These are phyloP conservation scores for Scophthalmus maximus DNA, from an alignment of 2,113 vertebrate genomes.

Conservation along the genomic window DNA sequence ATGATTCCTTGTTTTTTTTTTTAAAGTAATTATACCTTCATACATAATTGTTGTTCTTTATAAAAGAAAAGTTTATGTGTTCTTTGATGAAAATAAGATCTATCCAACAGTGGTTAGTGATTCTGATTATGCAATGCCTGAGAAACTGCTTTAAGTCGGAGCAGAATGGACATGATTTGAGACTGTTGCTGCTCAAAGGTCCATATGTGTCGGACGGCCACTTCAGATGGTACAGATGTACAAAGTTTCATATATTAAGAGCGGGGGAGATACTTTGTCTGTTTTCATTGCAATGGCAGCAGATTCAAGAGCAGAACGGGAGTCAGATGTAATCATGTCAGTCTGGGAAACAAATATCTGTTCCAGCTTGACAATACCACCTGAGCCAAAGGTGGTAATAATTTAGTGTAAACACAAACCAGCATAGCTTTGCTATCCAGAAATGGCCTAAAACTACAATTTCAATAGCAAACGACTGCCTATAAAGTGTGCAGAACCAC, in stretches of 20 bases:
- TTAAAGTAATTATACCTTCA: constrained; percentile 80
- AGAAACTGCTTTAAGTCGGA: constrained; percentile 82
- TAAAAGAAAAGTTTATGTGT: constrained; percentile 85
- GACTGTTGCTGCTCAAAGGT: constrained; percentile 26
- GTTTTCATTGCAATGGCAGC: constrained; percentile 49
- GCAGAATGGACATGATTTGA: constrained; percentile 51
- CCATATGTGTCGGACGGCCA: constrained; percentile 21
- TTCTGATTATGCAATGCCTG: constrained; percentile 90
- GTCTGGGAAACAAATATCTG: constrained; percentile 19
- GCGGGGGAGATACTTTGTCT: constrained; percentile 42
- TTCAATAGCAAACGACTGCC: constrained; percentile 33
- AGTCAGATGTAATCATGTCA: constrained; percentile 20
- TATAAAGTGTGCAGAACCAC: constrained; percentile 43
- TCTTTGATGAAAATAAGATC: constrained; percentile 84
- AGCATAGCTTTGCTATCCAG: constrained; percentile 15
- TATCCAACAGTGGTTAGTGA: constrained; percentile 46
- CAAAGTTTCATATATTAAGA: constrained; percentile 16
- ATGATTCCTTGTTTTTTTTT: constrained; percentile 72
- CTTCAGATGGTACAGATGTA: constrained; percentile 29
- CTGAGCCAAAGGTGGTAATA: constrained; percentile 1
- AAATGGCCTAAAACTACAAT: constrained; percentile 40
- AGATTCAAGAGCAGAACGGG: constrained; percentile 48
- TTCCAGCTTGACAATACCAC: constrained; percentile 27
- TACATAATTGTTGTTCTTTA: constrained; percentile 86
- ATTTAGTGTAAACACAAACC: constrained; percentile 47